A percentile compares a stretch with the other conserved stretches of the same genome.
These are phyloP conservation scores for Eledona agricola DNA, from an alignment of 2,888 invertebrate species.

Conservation along the genomic window DNA sequence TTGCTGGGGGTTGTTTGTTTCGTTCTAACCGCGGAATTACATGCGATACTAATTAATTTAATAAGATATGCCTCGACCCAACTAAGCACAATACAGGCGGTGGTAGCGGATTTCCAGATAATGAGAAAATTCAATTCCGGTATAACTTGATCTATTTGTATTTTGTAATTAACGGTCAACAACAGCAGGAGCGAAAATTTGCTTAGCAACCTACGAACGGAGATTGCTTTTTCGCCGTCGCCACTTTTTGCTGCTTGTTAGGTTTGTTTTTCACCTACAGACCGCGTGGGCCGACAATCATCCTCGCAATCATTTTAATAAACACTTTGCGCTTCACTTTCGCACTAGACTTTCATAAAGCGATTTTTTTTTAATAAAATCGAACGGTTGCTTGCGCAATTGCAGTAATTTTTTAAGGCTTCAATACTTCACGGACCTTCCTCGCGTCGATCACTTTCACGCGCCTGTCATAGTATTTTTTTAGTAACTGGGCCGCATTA, in stretches of 20 bases:
- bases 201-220: slow-evolving; percentile 27
- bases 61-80: slow-evolving; percentile 3
- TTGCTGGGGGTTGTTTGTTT: no score
- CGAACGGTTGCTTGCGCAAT: no score
- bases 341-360: no score
- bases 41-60: slow-evolving; percentile 15
- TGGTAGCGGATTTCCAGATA: slow-evolving; percentile 43
- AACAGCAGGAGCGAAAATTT: slow-evolving; percentile 32
- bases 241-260: slow-evolving; percentile 20
- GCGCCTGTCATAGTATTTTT: not conserved
- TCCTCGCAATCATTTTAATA: not conserved
- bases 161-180: slow-evolving; percentile 43
- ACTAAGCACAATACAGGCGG: slow-evolving; percentile 27
- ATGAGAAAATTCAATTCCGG: slow-evolving; percentile 44
- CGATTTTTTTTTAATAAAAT: no score
- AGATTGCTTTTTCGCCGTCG: slow-evolving; percentile 30
- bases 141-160: slow-evolving; percentile 45
- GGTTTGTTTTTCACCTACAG: slow-evolving; percentile 6
- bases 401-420: not conserved
- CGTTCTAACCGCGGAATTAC: no score
- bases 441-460: slow-evolving; percentile 14
- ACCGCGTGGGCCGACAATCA: not conserved
- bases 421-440: slow-evolving; percentile 10
- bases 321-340: no score
- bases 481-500: not conserved